Conservation (phyloP, 2,888 invertebrate genomes). For the Allygus modestus region DNA sequence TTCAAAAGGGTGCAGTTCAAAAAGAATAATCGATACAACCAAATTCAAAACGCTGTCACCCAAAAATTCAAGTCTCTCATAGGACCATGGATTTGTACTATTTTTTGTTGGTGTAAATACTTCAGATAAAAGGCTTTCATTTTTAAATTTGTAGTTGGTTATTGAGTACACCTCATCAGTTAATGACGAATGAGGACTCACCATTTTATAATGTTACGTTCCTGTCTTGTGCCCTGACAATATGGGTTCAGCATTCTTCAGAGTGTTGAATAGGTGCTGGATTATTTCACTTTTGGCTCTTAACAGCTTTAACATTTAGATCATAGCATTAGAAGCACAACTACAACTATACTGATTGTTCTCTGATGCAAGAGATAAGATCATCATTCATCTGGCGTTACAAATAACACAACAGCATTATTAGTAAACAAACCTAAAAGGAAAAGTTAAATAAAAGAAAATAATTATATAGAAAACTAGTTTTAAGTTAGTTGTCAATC, state of each 20-base stretch:
- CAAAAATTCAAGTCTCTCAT: slow-evolving; percentile 44
- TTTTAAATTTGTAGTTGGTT: slow-evolving; percentile 40
- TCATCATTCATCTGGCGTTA: no score
- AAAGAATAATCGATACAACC: slow-evolving; percentile 36
- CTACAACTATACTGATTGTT: neutral
- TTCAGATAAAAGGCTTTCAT: slow-evolving; percentile 37
- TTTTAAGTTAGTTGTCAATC: no score
- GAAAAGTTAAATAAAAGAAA: no score
- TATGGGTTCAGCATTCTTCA: neutral
- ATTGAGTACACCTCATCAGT: slow-evolving; percentile 14
- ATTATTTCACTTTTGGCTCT: neutral
- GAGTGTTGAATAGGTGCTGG: neutral
- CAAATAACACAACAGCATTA: no score
- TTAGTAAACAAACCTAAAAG: no score
- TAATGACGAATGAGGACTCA: neutral
- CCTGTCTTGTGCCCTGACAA: neutral
- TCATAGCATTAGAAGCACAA: neutral
- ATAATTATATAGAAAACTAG: no score
- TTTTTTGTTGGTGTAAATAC: slow-evolving; percentile 8
- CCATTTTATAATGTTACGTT: neutral
- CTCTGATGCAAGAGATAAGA: slow-evolving; percentile 2
- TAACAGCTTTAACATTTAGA: neutral
- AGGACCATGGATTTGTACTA: slow-evolving; percentile 8
- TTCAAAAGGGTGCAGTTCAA: slow-evolving; percentile 38
- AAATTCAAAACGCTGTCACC: slow-evolving; percentile 48